Conservation (phyloP, 2,888 invertebrate genomes). For the Metacarcinus magister region DNA sequence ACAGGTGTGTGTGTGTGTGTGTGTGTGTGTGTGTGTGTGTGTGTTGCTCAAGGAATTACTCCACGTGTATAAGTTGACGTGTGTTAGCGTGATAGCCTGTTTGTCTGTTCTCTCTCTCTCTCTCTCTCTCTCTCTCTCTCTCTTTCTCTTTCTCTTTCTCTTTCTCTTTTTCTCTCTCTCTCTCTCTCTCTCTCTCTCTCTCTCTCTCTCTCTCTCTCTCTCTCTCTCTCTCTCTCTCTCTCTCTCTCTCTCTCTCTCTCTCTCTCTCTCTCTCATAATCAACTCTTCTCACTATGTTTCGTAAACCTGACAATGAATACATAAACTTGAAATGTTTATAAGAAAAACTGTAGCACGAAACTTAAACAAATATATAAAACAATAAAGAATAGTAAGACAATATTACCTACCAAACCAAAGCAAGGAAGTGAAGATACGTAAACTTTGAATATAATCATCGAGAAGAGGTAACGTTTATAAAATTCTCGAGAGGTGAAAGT, state of each 20-base stretch:
- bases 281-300: background rate
- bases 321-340: background rate
- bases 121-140: slow-evolving; percentile 58
- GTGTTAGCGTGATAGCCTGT: too few species aligned
- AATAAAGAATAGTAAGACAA: background rate
- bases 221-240: background rate
- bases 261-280: slow-evolving; percentile 30
- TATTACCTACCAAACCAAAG: background rate
- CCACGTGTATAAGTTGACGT: too few species aligned
- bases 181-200: slow-evolving; percentile 50
- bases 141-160: slow-evolving; percentile 55
- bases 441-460: background rate
- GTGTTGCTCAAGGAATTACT: too few species aligned
- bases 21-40: too few species aligned
- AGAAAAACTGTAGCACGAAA: background rate
- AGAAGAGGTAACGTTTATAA: background rate
- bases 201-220: background rate
- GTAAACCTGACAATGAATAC: background rate
- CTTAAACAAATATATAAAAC: background rate
- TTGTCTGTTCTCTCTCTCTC: too few species aligned
- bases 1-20: too few species aligned
- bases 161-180: background rate
- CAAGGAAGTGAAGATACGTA: background rate
- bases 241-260: slow-evolving; percentile 60
- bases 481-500: background rate